Percentiles rank a stretch among this genome's conserved stretches.
Conservation (phyloP, 1,140 invertebrate genomes). For the Brachionus koreanus region DNA sequence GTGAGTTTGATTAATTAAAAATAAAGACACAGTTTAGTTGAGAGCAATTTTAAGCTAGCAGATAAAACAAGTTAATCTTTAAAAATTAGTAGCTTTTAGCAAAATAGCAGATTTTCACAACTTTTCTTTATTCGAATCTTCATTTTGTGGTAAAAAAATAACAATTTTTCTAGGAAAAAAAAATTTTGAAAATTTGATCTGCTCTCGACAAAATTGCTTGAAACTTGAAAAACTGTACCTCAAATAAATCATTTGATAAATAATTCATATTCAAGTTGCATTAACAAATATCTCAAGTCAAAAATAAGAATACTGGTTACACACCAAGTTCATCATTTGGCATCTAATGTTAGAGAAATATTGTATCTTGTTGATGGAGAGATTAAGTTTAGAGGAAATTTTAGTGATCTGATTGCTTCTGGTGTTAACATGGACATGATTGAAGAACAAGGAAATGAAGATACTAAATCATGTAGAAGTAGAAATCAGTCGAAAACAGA, state of each 20-base stretch:
- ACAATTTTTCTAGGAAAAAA: too few relatives aligned
- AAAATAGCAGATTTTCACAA: too few relatives aligned
- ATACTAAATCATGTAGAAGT: background rate
- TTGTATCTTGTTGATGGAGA: constrained; percentile 68
- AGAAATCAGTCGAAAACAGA: background rate
- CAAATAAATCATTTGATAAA: too few relatives aligned
- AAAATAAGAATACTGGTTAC: constrained; percentile 78
- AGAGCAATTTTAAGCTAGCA: too few relatives aligned
- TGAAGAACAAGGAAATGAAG: background rate
- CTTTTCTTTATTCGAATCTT: too few relatives aligned
- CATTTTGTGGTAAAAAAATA: too few relatives aligned
- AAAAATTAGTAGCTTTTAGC: too few relatives aligned
- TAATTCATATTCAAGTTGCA: constrained; percentile 51
- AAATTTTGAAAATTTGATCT: background rate
- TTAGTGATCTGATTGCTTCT: background rate
- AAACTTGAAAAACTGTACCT: too few relatives aligned
- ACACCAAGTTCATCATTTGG: constrained; percentile 77
- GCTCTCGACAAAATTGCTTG: too few relatives aligned
- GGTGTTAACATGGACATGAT: constrained; percentile 13
- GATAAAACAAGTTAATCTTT: too few relatives aligned
- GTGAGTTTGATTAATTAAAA: constrained; percentile 65
- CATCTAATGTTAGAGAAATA: constrained; percentile 71
- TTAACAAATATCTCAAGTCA: constrained; percentile 65
- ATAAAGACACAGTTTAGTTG: too few relatives aligned
- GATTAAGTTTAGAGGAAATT: constrained; percentile 7